Evolutionary conservation across 1,140 invertebrate species (phyloP).

Genomic region (Whitmania pigra): DNA sequence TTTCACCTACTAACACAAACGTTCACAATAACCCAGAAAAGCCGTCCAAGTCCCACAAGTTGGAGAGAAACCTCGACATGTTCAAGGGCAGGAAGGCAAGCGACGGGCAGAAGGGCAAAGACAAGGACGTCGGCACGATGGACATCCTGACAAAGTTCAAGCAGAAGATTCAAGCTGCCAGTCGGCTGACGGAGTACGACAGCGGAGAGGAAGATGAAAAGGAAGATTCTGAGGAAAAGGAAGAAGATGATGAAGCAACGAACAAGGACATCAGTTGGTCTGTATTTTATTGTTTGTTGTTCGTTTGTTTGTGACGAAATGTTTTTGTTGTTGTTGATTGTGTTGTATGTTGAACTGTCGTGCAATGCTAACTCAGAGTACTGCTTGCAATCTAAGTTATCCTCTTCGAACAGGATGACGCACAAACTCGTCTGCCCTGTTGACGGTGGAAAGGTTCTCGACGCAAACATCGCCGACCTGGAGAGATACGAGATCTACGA

Average conservation of each 20-base stretch:
- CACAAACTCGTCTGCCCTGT: constrained; percentile 45
- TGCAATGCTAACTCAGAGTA: neutral
- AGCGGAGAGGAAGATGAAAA: constrained; percentile 38
- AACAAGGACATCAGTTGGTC: constrained; percentile 40
- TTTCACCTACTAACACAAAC: too few species aligned
- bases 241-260: constrained; percentile 31
- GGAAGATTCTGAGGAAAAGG: constrained; percentile 29
- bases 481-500: constrained; percentile 95
- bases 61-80: constrained; percentile 43
- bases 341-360: too few species aligned
- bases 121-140: constrained; percentile 53
- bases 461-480: constrained; percentile 67
- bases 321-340: too few species aligned
- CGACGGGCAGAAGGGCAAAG: constrained; percentile 63
- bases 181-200: constrained; percentile 37
- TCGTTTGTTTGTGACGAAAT: too few species aligned
- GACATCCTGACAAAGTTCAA: constrained; percentile 69
- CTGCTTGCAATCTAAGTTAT: neutral
- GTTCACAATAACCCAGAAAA: too few species aligned
- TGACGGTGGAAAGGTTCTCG: constrained; percentile 57
- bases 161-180: constrained; percentile 55
- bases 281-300: neutral
- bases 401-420: constrained; percentile 50
- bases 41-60: too few species aligned
- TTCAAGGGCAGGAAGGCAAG: constrained; percentile 58